Evolutionary conservation across 2,888 invertebrate genomes (phyloP).

Genomic region (Heliconius cydno): DNA sequence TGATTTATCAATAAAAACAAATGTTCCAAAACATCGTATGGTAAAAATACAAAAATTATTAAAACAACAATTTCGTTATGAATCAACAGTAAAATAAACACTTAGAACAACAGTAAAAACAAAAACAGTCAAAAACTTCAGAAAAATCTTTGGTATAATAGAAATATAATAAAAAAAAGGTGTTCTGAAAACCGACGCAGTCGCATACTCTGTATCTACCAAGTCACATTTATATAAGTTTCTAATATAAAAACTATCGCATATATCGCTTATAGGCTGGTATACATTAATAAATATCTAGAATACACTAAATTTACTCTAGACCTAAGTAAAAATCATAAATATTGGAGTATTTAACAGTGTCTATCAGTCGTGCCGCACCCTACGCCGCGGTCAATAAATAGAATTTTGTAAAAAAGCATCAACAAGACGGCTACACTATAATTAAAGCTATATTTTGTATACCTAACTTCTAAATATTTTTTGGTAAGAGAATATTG

Average conservation of each 20-base stretch:
- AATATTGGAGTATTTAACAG: slow-evolving; percentile 80
- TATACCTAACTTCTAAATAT: slow-evolving; percentile 81
- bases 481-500: slow-evolving; percentile 80
- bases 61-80: neutral
- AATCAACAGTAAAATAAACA: neutral
- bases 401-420: slow-evolving; percentile 83
- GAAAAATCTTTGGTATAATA: slow-evolving; percentile 26
- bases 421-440: slow-evolving; percentile 82
- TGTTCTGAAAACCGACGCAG: slow-evolving; percentile 1
- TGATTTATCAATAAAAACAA: slow-evolving; percentile 48
- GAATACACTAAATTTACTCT: slow-evolving; percentile 61
- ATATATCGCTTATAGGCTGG: slow-evolving; percentile 72
- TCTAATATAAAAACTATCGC: slow-evolving; percentile 79
- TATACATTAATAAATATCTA: slow-evolving; percentile 57
- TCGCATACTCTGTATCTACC: slow-evolving; percentile 16
- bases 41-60: slow-evolving; percentile 21
- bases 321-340: slow-evolving; percentile 74
- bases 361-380: slow-evolving; percentile 79
- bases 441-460: slow-evolving; percentile 81
- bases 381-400: slow-evolving; percentile 77
- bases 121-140: slow-evolving; percentile 17
- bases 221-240: slow-evolving; percentile 58
- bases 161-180: slow-evolving; percentile 23
- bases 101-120: slow-evolving; percentile 4
- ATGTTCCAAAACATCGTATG: slow-evolving; percentile 32